Evolutionary conservation across 2,888 invertebrate genomes (phyloP).

Genomic region (Diploptera punctata): DNA sequence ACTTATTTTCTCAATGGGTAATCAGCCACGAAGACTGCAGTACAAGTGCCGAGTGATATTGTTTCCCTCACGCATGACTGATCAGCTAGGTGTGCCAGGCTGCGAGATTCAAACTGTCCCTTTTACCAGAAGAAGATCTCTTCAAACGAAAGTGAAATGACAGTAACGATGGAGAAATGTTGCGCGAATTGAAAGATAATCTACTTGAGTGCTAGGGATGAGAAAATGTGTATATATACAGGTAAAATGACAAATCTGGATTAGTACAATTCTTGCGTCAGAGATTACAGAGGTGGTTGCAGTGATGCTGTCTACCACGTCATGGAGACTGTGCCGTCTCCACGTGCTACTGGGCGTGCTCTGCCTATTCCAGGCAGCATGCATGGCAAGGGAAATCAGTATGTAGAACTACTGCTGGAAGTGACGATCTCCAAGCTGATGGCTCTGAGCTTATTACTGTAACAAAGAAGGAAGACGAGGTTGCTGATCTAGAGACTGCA

Average conservation of each 20-base stretch:
- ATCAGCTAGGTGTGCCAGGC: slow-evolving; percentile 14
- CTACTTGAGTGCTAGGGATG: too few species aligned
- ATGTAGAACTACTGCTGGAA: slow-evolving; percentile 1
- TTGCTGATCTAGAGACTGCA: slow-evolving; percentile 53
- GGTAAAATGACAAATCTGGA: neutral
- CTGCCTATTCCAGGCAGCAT: slow-evolving; percentile 29
- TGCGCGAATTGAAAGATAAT: neutral
- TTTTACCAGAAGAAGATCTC: too few species aligned
- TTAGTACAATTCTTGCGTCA: neutral
- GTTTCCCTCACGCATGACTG: neutral
- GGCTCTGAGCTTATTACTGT: slow-evolving; percentile 28
- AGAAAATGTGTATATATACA: slow-evolving; percentile 22
- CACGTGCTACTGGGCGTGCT: slow-evolving; percentile 29
- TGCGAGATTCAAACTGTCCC: neutral
- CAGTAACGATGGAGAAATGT: neutral
- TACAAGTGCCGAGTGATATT: neutral
- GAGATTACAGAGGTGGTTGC: too few species aligned
- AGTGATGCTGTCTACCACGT: slow-evolving; percentile 9
- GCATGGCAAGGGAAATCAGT: slow-evolving; percentile 28
- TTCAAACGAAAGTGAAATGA: slow-evolving; percentile 2
- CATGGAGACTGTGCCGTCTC: slow-evolving; percentile 32
- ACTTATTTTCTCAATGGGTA: neutral
- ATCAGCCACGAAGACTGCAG: neutral
- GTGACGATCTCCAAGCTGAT: slow-evolving; percentile 17
- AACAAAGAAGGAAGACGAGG: slow-evolving; percentile 46